These are phyloP conservation scores for Drosophila orena DNA, from an alignment of 1,140 invertebrate genomes.

Conservation along the genomic window DNA sequence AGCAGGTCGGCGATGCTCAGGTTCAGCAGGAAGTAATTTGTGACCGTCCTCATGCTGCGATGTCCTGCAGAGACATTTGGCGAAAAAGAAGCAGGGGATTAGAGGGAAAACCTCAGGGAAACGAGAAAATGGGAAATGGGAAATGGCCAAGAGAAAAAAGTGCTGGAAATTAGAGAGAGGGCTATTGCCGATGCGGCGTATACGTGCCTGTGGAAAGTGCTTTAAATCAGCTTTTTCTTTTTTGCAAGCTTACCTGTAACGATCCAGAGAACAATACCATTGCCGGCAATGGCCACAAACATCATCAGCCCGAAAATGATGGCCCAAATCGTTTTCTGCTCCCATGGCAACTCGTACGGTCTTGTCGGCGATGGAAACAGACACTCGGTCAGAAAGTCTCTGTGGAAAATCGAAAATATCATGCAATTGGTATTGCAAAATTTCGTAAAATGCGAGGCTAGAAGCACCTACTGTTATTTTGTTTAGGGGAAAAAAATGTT, in stretches of 20 bases:
- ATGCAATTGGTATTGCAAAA: conserved; percentile 9
- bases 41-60: conserved; percentile 96
- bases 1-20: conserved; percentile 96
- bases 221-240: conserved; percentile 25
- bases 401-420: conserved; percentile 32
- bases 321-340: conserved; percentile 88
- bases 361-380: conserved; percentile 82
- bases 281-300: conserved; percentile 91
- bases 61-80: conserved; percentile 86
- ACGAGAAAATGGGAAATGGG: conserved; percentile 7
- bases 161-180: conserved; percentile 43
- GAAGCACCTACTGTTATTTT: background rate
- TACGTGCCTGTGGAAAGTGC: conserved; percentile 23
- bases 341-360: conserved; percentile 84
- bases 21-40: conserved; percentile 98
- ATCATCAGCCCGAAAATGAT: conserved; percentile 90
- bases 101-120: background rate
- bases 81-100: background rate
- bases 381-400: conserved; percentile 84
- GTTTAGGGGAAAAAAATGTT: background rate
- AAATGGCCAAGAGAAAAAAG: conserved; percentile 26
- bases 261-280: conserved; percentile 95
- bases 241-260: conserved; percentile 88
- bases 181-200: conserved; percentile 34
- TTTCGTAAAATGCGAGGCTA: background rate